Evolutionary conservation across 2,113 vertebrate species (phyloP).

Genomic region (Lota lota): DNA sequence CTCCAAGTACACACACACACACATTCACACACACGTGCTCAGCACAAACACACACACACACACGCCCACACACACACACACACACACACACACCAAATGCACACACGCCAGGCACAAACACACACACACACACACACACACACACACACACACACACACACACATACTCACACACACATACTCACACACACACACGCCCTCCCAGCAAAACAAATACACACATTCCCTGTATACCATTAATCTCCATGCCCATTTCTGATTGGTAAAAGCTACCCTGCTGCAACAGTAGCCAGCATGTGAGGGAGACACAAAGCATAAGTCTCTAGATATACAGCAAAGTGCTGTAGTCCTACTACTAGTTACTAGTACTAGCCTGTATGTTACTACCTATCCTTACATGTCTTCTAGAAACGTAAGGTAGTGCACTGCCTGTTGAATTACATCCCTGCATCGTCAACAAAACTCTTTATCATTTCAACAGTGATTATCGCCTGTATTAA

Average conservation of each 20-base stretch:
- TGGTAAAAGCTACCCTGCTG: conserved; percentile 29
- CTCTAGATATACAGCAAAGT: not conserved
- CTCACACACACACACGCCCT: conserved; percentile 27
- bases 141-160: conserved; percentile 1
- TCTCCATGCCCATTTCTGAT: conserved; percentile 36
- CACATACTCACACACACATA: conserved; percentile 18
- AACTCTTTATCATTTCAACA: no score
- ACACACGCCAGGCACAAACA: not conserved
- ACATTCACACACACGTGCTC: not conserved
- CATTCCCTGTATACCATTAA: not conserved
- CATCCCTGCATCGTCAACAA: no score
- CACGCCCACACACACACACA: no score
- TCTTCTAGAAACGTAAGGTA: no score
- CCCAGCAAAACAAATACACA: no score
- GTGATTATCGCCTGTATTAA: no score
- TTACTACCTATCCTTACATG: no score
- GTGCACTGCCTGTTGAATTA: no score
- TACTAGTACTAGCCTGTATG: no score
- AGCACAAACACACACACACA: no score
- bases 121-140: conserved; percentile 11
- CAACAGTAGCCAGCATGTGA: conserved; percentile 37
- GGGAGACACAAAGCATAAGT: conserved; percentile 8
- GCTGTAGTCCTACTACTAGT: no score
- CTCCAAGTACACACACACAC: conserved; percentile 18
- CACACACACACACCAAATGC: no score